A percentile compares a stretch with the other conserved stretches of the same genome.
These are phyloP conservation scores for Agelaius phoeniceus DNA, from an alignment of 2,113 vertebrate species.

Conservation along the genomic window DNA sequence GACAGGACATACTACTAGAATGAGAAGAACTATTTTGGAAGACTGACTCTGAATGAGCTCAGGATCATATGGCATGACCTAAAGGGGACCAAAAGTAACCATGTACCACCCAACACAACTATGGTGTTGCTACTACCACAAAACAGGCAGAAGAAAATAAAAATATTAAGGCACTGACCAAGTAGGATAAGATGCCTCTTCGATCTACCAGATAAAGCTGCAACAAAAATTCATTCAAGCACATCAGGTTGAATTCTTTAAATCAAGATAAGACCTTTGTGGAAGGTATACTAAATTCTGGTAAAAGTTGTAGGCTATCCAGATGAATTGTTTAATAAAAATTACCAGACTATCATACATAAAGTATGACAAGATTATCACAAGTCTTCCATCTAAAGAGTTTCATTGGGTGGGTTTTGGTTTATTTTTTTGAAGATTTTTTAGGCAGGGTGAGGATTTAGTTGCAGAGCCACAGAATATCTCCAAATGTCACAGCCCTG, in stretches of 20 bases:
- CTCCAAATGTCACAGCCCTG: background rate
- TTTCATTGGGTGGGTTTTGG: background rate
- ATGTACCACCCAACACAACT: background rate
- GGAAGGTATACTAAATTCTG: background rate
- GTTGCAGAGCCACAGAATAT: background rate
- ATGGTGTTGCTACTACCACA: background rate
- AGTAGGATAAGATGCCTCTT: background rate
- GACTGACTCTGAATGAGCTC: background rate
- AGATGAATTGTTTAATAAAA: background rate
- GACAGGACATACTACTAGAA: background rate
- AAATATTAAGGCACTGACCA: background rate
- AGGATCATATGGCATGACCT: rapidly evolving
- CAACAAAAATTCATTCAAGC: background rate
- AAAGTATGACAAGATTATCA: background rate
- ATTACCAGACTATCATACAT: background rate
- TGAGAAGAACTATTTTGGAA: background rate
- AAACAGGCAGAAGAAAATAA: background rate
- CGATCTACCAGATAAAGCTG: background rate
- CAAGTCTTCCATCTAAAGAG: background rate
- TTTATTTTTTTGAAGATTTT: background rate
- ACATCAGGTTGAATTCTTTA: background rate
- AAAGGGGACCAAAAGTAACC: background rate
- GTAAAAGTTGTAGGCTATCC: background rate
- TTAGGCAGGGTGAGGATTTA: background rate
- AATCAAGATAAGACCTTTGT: background rate